phyloP scores from a whole-genome alignment of 2,888 invertebrate genomes.

The Tetheella fluctuosa region DNA sequence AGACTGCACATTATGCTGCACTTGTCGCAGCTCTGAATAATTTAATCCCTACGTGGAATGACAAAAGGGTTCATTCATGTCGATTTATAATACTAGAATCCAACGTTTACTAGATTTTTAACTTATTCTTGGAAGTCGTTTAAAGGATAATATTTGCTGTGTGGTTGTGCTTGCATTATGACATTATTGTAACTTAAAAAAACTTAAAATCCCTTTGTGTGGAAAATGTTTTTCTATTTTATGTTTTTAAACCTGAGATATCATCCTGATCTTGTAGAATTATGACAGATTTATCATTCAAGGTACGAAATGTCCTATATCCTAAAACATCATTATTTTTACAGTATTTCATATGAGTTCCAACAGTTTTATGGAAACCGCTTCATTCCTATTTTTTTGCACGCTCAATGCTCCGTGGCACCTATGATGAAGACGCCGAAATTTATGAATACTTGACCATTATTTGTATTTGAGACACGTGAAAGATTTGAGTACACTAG shows the following conservation, averaged over 20 bases:
- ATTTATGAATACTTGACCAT: constrained; percentile 35
- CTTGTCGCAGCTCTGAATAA: constrained; percentile 42
- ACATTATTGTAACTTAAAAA: neutral
- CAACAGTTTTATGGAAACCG: neutral
- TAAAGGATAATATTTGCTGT: constrained; percentile 7
- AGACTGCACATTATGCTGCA: constrained; percentile 43
- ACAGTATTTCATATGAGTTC: neutral
- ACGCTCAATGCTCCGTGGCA: constrained; percentile 20
- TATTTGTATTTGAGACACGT: constrained; percentile 54
- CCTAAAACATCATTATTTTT: neutral
- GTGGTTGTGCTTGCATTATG: neutral
- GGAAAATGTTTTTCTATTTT: too few relatives aligned
- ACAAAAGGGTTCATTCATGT: constrained; percentile 68
- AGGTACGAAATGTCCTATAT: neutral
- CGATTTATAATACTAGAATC: constrained; percentile 63
- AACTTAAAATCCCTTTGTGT: too few relatives aligned
- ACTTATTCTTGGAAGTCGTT: constrained; percentile 52
- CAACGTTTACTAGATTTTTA: constrained; percentile 46
- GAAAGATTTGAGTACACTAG: constrained; percentile 39
- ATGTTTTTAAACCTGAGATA: too few relatives aligned
- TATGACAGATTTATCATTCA: neutral
- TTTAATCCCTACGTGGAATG: constrained; percentile 53
- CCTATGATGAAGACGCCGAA: constrained; percentile 25
- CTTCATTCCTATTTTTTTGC: constrained; percentile 20
- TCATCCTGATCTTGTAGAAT: neutral